Conservation (phyloP, 2,888 invertebrate genomes). For the Rhimphoctona megacephalus region DNA sequence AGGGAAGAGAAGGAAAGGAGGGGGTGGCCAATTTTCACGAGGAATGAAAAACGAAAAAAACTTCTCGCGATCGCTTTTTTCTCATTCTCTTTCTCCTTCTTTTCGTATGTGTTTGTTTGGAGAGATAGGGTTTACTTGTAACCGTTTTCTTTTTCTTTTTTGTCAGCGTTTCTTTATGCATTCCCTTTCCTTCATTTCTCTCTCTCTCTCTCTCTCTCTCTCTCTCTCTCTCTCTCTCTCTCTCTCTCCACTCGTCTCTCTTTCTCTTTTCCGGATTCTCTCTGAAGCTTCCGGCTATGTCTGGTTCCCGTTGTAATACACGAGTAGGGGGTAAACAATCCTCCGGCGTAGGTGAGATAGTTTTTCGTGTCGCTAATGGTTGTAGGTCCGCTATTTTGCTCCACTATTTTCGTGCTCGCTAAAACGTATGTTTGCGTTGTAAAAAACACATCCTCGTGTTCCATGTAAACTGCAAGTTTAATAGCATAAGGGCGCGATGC, state of each 20-base stretch:
- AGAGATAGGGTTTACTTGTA: constrained; percentile 11
- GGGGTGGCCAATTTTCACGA: constrained; percentile 55
- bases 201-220: constrained; percentile 7
- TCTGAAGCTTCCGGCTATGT: constrained; percentile 34
- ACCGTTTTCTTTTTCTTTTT: constrained; percentile 45
- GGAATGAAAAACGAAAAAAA: constrained; percentile 43
- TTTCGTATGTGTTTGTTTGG: constrained; percentile 22
- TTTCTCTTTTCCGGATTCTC: too few relatives aligned
- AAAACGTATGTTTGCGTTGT: constrained; percentile 45
- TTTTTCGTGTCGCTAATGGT: constrained; percentile 32
- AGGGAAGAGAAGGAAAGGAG: background rate
- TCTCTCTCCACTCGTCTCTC: too few relatives aligned
- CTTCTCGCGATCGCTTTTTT: constrained; percentile 27
- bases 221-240: constrained; percentile 1
- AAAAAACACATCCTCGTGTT: background rate
- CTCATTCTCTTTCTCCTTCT: constrained; percentile 9
- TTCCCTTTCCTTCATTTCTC: constrained; percentile 14
- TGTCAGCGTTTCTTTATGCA: constrained; percentile 47
- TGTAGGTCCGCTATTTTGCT: constrained; percentile 17
- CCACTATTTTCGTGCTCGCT: constrained; percentile 24
- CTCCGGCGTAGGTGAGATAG: constrained; percentile 30
- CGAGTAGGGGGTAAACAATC: constrained; percentile 31
- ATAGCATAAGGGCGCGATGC: background rate
- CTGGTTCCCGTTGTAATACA: constrained; percentile 31
- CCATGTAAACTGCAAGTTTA: background rate